Percentiles rank a stretch among this genome's conserved stretches.
Conservation (phyloP, 2,797 vertebrate genomes). For the Pelobates cultripes region DNA sequence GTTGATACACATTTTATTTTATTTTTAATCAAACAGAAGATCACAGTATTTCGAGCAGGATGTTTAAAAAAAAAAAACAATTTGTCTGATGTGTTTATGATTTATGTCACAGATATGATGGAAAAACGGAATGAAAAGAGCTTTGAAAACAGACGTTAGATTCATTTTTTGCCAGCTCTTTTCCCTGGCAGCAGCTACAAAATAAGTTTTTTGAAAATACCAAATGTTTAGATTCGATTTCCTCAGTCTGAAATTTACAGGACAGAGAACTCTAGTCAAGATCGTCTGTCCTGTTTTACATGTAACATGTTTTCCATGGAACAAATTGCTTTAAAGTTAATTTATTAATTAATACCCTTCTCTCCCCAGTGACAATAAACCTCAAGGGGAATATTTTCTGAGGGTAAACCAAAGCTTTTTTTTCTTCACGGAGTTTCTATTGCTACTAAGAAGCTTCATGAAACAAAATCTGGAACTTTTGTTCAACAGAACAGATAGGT, state of each 20-base stretch:
- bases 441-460: constrained; percentile 20
- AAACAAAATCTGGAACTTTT: constrained; percentile 41
- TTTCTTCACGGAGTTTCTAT: constrained; percentile 45
- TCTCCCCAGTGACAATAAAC: constrained; percentile 53
- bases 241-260: constrained; percentile 61
- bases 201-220: constrained; percentile 51
- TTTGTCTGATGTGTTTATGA: constrained; percentile 13
- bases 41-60: background rate
- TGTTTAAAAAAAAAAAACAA: constrained; percentile 19
- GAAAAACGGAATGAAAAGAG: constrained; percentile 7
- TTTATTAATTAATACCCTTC: constrained; percentile 59
- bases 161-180: constrained; percentile 8
- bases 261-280: constrained; percentile 56
- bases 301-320: constrained; percentile 58
- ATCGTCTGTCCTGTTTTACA: constrained; percentile 55
- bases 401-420: constrained; percentile 57
- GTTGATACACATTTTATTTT: background rate
- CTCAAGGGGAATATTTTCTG: constrained; percentile 57
- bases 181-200: constrained; percentile 46
- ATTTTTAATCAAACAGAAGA: background rate
- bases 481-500: constrained; percentile 24
- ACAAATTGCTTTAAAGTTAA: constrained; percentile 59
- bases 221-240: constrained; percentile 62
- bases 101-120: constrained; percentile 24
- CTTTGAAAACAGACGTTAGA: constrained; percentile 23